Evolutionary conservation across 2,888 invertebrate species (phyloP).

Genomic region (Belgica antarctica): DNA sequence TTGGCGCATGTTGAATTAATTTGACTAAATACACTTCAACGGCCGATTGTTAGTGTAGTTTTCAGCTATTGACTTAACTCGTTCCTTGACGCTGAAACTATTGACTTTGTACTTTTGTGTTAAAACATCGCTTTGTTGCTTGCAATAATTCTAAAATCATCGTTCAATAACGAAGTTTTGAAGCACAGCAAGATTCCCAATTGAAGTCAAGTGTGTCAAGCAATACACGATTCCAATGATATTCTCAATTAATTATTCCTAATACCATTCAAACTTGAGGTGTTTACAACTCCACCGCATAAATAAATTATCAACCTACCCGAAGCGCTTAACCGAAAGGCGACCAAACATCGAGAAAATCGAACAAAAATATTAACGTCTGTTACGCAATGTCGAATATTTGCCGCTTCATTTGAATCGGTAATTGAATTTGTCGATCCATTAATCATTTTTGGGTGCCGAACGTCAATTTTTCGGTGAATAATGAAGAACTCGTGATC

Average conservation of each 20-base stretch:
- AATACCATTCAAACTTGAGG: neutral
- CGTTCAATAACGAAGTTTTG: neutral
- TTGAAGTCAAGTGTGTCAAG: neutral
- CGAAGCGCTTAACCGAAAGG: neutral
- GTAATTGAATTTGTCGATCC: neutral
- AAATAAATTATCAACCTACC: conserved; percentile 7
- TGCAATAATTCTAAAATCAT: neutral
- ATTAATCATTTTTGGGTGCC: neutral
- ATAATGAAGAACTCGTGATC: neutral
- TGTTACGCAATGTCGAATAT: neutral
- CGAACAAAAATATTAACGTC: neutral
- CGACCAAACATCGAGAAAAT: neutral
- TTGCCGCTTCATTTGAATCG: neutral
- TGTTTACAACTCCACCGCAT: neutral
- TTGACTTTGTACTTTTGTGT: neutral
- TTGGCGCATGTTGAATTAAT: no score
- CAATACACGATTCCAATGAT: neutral
- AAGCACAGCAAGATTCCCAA: neutral
- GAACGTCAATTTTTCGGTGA: neutral
- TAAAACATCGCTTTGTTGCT: neutral
- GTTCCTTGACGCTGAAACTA: neutral
- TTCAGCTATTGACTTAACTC: neutral
- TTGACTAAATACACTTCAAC: no score
- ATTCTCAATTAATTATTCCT: neutral
- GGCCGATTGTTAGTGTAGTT: no score